Percentiles rank a stretch among this genome's conserved stretches.
Evolutionary conservation across 1,140 invertebrate species (phyloP).

Genomic region (Aphaenogaster ashmeadi): DNA sequence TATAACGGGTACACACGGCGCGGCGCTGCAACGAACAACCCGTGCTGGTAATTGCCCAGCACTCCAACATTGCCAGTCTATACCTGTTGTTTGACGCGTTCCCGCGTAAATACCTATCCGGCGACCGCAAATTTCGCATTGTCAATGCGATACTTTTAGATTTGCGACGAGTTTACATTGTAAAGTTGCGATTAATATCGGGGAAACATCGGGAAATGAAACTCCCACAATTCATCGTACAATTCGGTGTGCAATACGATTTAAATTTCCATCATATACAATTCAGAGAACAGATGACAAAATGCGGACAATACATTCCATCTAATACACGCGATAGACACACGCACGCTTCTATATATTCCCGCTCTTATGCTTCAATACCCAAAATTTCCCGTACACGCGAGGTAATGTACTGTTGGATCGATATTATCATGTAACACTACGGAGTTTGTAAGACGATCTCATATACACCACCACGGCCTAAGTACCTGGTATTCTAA

Average conservation of each 20-base stretch:
- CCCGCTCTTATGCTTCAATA: neutral
- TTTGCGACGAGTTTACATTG: neutral
- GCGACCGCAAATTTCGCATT: slow-evolving; percentile 2
- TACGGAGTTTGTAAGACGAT: slow-evolving; percentile 44
- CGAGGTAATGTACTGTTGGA: neutral
- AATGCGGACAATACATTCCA: neutral
- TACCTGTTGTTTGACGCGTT: slow-evolving; percentile 25
- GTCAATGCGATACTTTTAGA: slow-evolving; percentile 9
- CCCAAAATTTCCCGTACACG: slow-evolving; percentile 16
- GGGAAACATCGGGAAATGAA: neutral
- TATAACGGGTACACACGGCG: neutral
- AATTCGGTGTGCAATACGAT: neutral
- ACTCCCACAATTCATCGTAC: neutral
- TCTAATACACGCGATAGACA: neutral
- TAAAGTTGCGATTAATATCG: neutral
- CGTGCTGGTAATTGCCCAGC: slow-evolving; percentile 24
- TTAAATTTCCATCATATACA: neutral
- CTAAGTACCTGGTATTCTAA: slow-evolving; percentile 29
- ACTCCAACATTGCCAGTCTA: neutral
- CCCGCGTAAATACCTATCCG: slow-evolving; percentile 41
- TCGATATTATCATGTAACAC: slow-evolving; percentile 40
- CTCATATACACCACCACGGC: slow-evolving; percentile 30
- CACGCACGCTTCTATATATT: neutral
- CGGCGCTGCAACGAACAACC: slow-evolving; percentile 3
- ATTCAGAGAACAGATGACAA: neutral